These are phyloP conservation scores for Drosophila quasianomalipes DNA, from an alignment of 2,888 invertebrate genomes.

Conservation along the genomic window DNA sequence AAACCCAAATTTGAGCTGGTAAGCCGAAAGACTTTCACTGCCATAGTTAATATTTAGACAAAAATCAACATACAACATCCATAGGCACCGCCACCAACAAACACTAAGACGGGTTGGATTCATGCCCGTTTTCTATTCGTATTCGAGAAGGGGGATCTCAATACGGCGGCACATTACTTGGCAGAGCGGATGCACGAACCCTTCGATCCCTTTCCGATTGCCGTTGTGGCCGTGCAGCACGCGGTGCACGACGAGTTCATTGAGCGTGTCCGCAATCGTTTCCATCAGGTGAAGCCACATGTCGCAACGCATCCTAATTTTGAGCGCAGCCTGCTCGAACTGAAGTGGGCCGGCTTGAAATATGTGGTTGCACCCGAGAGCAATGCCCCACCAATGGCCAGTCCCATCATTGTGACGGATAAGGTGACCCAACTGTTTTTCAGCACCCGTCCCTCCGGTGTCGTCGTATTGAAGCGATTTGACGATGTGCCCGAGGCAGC, in stretches of 20 bases:
- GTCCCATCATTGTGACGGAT: conserved; percentile 73
- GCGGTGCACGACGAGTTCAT: conserved; percentile 72
- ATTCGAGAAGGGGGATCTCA: conserved; percentile 78
- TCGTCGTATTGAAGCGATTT: conserved; percentile 76
- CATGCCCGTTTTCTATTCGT: conserved; percentile 74
- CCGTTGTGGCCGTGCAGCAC: conserved; percentile 79
- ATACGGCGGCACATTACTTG: conserved; percentile 76
- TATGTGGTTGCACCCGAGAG: conserved; percentile 53
- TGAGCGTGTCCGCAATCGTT: conserved; percentile 58
- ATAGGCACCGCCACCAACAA: neutral
- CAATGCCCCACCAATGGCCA: conserved; percentile 51
- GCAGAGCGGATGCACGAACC: conserved; percentile 76
- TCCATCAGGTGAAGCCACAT: conserved; percentile 63
- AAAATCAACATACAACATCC: neutral
- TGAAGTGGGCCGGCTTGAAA: conserved; percentile 51
- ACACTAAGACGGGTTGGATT: conserved; percentile 31
- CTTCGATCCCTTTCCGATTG: conserved; percentile 63
- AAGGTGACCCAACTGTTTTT: conserved; percentile 73
- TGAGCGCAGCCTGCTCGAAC: conserved; percentile 37
- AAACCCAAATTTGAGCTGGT: conserved; percentile 9
- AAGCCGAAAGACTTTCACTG: neutral
- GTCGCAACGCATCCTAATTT: conserved; percentile 52
- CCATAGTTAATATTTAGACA: neutral
- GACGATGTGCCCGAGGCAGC: conserved; percentile 72
- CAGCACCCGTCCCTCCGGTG: conserved; percentile 51